Conservation (phyloP, 2,888 invertebrate species). For the Fragum sueziense region DNA sequence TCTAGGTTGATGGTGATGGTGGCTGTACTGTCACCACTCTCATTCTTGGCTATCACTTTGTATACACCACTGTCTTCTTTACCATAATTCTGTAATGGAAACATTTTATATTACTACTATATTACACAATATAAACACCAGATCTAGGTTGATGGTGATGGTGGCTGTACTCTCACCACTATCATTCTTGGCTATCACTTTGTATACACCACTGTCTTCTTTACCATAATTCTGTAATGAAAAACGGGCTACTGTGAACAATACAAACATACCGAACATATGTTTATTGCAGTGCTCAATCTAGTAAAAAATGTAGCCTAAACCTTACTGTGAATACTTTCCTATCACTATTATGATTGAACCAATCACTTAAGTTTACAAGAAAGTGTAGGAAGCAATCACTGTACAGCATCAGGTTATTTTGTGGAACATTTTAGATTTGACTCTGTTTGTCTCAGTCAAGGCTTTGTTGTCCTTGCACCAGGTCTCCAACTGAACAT, state of each 20-base stretch:
- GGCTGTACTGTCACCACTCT: constrained; percentile 99
- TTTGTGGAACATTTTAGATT: constrained; percentile 91
- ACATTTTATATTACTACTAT: too few relatives aligned
- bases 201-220: constrained; percentile 94
- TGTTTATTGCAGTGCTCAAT: too few relatives aligned
- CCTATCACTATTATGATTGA: too few relatives aligned
- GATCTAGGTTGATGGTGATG: constrained; percentile 96
- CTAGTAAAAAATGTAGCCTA: too few relatives aligned
- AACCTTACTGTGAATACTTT: too few relatives aligned
- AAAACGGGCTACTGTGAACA: too few relatives aligned
- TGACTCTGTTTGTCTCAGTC: constrained; percentile 90
- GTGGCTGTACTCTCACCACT: constrained; percentile 99
- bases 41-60: constrained; percentile 99
- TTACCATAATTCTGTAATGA: constrained; percentile 88
- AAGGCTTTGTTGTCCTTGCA: constrained; percentile 93
- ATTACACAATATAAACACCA: too few relatives aligned
- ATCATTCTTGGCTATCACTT: constrained; percentile 99
- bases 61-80: constrained; percentile 93
- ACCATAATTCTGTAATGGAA: constrained; percentile 89
- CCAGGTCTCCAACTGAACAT: too few relatives aligned
- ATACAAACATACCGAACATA: too few relatives aligned
- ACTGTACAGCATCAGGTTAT: too few relatives aligned
- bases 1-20: constrained; percentile 99
- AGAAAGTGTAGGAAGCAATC: too few relatives aligned
- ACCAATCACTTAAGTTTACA: too few relatives aligned